Conservation (phyloP, 2,888 invertebrate species). For the Pogonocherus hispidulus region DNA sequence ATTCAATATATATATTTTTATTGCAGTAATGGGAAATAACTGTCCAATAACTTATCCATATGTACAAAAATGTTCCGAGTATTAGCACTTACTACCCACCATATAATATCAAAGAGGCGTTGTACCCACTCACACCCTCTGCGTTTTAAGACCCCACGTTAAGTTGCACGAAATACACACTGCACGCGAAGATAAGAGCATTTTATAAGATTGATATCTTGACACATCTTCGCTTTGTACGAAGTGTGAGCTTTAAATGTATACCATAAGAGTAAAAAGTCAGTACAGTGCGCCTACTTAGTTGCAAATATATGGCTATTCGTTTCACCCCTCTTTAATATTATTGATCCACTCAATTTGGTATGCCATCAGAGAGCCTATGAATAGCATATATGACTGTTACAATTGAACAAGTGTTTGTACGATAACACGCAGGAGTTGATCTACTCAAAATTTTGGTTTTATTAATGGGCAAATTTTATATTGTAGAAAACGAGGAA, state of each 20-base stretch:
- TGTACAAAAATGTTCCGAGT: slow-evolving; percentile 40
- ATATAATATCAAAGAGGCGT: slow-evolving; percentile 37
- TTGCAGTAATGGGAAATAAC: slow-evolving; percentile 42
- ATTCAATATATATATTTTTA: slow-evolving; percentile 40
- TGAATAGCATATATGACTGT: too few relatives aligned
- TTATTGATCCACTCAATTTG: too few relatives aligned
- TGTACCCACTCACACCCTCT: slow-evolving; percentile 39
- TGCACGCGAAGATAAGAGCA: slow-evolving; percentile 46
- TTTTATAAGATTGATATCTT: slow-evolving; percentile 44
- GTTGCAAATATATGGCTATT: not conserved
- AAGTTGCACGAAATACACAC: slow-evolving; percentile 42
- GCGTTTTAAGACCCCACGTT: slow-evolving; percentile 37
- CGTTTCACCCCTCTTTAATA: not conserved
- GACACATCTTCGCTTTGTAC: slow-evolving; percentile 42
- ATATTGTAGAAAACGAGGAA: too few relatives aligned
- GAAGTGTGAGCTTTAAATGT: slow-evolving; percentile 12
- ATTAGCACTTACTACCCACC: slow-evolving; percentile 38
- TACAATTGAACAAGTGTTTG: too few relatives aligned
- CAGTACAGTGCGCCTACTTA: not conserved
- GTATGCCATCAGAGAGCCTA: too few relatives aligned
- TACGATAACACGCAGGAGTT: too few relatives aligned
- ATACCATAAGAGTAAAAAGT: slow-evolving; percentile 17
- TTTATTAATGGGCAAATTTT: too few relatives aligned
- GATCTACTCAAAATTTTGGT: too few relatives aligned
- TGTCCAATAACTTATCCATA: slow-evolving; percentile 43